A percentile compares a stretch with the other conserved stretches of the same genome.
Conservation (phyloP, 2,797 vertebrate genomes). For the Rhinichthys osculus region DNA sequence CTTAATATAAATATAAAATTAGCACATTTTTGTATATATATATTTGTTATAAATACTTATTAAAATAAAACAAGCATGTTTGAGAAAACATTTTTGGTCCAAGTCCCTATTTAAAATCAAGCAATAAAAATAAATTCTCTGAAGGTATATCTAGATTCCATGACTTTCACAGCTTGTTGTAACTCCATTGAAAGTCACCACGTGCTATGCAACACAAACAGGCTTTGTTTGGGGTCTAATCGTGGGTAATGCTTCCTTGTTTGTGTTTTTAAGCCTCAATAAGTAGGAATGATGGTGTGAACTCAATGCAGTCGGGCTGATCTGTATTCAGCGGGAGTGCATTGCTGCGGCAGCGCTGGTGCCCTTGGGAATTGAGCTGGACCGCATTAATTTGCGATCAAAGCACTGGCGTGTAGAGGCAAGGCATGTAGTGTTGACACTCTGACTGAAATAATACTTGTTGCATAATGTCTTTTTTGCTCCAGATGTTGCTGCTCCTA, state of each 20-base stretch:
- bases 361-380: slow-evolving; percentile 58
- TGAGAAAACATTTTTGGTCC: slow-evolving; percentile 27
- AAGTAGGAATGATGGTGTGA: slow-evolving; percentile 62
- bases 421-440: slow-evolving; percentile 44
- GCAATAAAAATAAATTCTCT: slow-evolving; percentile 66
- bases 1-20: neutral
- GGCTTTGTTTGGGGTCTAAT: neutral
- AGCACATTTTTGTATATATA: too few species aligned
- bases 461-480: slow-evolving; percentile 23
- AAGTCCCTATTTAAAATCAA: slow-evolving; percentile 59
- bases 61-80: neutral
- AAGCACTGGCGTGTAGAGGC: slow-evolving; percentile 48
- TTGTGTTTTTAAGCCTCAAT: slow-evolving; percentile 45
- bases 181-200: slow-evolving; percentile 16
- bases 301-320: slow-evolving; percentile 2
- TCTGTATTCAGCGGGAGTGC: slow-evolving; percentile 62
- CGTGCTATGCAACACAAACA: slow-evolving; percentile 27
- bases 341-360: slow-evolving; percentile 20
- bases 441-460: slow-evolving; percentile 22
- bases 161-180: slow-evolving; percentile 64
- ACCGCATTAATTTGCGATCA: slow-evolving; percentile 65
- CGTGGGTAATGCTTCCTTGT: neutral
- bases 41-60: neutral
- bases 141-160: slow-evolving; percentile 65
- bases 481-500: slow-evolving; percentile 87